Base-by-base conservation (phyloP, 2,797 vertebrate genomes). In the Astyanax mexicanus region DNA sequence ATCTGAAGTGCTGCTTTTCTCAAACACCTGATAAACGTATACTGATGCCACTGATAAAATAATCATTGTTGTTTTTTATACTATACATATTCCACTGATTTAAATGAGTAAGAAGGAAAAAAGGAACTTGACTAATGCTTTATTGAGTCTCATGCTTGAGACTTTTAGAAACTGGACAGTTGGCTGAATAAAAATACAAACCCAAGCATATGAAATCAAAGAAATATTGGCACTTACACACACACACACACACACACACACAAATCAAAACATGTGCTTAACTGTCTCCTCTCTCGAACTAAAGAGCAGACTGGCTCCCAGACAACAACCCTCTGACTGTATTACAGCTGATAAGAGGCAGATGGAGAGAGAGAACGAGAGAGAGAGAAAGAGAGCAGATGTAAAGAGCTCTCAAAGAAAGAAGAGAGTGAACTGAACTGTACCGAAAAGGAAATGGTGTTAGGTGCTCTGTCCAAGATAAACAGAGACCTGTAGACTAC, bases 291-390 rank as follows among this genome's bases (percentile, higher is more conserved):
- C 47, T 49, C 2, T 47, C 49, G 47, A 21, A 45, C 44, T 45
- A n/a, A 21, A 49, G 29, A 17, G 4, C 32, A 52, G 44, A 73
- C 38, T 49, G 66, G 9, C 51, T 58, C 32, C n/a, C 4, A 57
- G 57, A 68, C 69, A 67, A 49, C 44, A 38, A n/a, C 32, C 11
- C 19, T 79, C 51, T 74, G 38, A 57, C 57, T 65, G 38, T 70
- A 79, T 75, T 65, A 64, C 64, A 58, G 38, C 23, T 81, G 25
- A 70, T 68, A 23, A 62, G 45, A 62, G 67, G 19, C 23, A n/a
- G n/a, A 52, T 37, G 35, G 49, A 69, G 55, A 74, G 40, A 27
- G 57, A 54, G 10, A 29, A 21, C 29, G 32, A 47, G 23, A 58
- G 44, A 23, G 19, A 38, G 21, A 58, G 44, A 23, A 19, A 38